Conservation (phyloP, 2,113 vertebrate species). For the Carassius auratus region DNA sequence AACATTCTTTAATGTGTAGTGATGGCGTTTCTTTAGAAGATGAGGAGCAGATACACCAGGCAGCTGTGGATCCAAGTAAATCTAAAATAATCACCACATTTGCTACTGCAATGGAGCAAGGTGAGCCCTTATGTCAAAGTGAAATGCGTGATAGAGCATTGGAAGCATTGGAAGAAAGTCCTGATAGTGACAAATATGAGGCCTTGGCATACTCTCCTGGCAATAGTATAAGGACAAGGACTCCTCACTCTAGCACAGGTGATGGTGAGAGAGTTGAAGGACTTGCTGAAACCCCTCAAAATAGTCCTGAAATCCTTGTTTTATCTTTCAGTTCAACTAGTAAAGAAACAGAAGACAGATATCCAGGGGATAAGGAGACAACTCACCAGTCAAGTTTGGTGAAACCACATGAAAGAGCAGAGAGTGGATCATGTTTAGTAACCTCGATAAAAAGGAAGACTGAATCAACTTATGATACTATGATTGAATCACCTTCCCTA, state of each 20-base stretch:
- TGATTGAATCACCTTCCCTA: not conserved
- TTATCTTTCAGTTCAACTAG: constrained; percentile 70
- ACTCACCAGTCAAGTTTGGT: not conserved
- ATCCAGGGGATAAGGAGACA: not conserved
- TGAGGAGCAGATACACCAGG: constrained; percentile 44
- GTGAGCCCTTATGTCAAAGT: constrained; percentile 64
- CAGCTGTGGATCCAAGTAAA: constrained; percentile 16
- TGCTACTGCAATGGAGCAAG: constrained; percentile 10
- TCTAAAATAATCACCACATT: constrained; percentile 18
- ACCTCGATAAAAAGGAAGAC: not conserved
- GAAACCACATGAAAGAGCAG: not conserved
- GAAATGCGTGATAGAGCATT: constrained; percentile 70
- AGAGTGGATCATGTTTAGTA: not conserved
- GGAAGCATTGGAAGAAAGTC: constrained; percentile 64
- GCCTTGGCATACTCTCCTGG: constrained; percentile 73
- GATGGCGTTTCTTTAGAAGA: constrained; percentile 1
- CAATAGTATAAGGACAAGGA: constrained; percentile 73
- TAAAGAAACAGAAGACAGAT: constrained; percentile 29
- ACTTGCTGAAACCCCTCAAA: constrained; percentile 77
- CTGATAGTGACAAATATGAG: constrained; percentile 80
- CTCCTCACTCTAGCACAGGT: constrained; percentile 79
- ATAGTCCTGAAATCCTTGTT: constrained; percentile 78
- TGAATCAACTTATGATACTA: not conserved
- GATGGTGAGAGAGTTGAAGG: constrained; percentile 83
- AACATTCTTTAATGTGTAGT: constrained; percentile 67